These are phyloP conservation scores for Setophaga coronata DNA, from an alignment of 2,113 vertebrate genomes.

Conservation along the genomic window DNA sequence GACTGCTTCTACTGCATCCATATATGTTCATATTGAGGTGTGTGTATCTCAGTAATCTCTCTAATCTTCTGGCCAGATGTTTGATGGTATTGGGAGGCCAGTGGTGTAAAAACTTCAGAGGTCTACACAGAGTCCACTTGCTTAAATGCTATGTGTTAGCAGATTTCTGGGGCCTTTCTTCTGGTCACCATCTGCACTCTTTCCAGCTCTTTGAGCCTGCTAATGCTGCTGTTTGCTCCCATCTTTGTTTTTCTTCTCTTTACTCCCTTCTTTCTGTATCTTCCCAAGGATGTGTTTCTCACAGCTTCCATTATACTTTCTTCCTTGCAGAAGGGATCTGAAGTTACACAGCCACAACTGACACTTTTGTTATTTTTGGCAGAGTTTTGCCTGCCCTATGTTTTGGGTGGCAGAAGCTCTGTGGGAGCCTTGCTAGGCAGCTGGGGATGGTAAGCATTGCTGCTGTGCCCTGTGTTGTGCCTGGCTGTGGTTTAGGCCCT, in stretches of 20 bases:
- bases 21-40: not conserved
- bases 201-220: not conserved
- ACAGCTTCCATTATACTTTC: not conserved
- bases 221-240: not conserved
- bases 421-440: not conserved
- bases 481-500: not conserved
- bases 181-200: not conserved
- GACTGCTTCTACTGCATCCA: not conserved
- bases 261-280: not conserved
- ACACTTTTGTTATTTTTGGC: not conserved
- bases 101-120: not conserved
- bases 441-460: not conserved
- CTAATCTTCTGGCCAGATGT: not conserved
- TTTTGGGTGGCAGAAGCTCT: not conserved
- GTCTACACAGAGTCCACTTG: not conserved
- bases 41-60: not conserved
- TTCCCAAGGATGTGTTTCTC: not conserved
- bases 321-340: not conserved
- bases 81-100: not conserved
- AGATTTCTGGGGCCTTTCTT: not conserved
- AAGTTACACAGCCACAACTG: not conserved
- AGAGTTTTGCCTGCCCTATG: not conserved
- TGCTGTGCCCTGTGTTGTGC: not conserved
- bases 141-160: not conserved
- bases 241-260: not conserved